phyloP scores from a whole-genome alignment of 1,140 invertebrate genomes.

The Ceratina australensis region DNA sequence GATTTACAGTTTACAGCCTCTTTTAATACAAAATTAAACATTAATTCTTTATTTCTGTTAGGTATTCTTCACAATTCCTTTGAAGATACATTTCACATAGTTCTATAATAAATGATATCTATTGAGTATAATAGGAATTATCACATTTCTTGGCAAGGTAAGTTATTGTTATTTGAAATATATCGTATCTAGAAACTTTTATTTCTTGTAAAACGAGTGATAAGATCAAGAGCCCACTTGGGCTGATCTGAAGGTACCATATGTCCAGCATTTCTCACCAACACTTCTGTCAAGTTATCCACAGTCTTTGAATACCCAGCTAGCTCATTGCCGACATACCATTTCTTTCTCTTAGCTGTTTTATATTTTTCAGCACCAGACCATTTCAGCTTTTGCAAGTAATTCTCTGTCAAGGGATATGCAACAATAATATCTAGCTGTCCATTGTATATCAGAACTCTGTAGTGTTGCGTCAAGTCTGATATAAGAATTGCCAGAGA shows the following conservation, averaged over 20 bases:
- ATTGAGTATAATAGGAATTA: not conserved
- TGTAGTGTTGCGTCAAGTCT: constrained; percentile 85
- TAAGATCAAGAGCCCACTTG: constrained; percentile 87
- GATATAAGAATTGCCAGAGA: constrained; percentile 88
- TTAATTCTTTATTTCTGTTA: too few relatives aligned
- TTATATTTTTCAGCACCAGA: constrained; percentile 83
- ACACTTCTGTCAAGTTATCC: too few relatives aligned
- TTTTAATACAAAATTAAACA: too few relatives aligned
- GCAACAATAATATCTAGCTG: constrained; percentile 92
- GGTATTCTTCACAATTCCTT: too few relatives aligned
- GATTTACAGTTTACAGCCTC: too few relatives aligned
- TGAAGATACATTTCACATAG: too few relatives aligned
- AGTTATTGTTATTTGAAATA: not conserved
- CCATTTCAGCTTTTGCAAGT: constrained; percentile 86
- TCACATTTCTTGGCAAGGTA: constrained; percentile 6
- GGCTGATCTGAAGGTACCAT: constrained; percentile 92
- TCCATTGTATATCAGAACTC: constrained; percentile 89
- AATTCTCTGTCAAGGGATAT: constrained; percentile 88
- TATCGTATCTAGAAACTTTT: constrained; percentile 77
- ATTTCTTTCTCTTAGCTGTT: constrained; percentile 83
- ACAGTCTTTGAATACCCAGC: too few relatives aligned
- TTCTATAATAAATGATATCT: not conserved
- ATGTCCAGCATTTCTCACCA: constrained; percentile 90
- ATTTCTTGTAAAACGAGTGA: constrained; percentile 87
- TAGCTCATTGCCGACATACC: too few relatives aligned